Base-by-base conservation (phyloP, 2,113 vertebrate species). In the Ageneiosus marmoratus region DNA sequence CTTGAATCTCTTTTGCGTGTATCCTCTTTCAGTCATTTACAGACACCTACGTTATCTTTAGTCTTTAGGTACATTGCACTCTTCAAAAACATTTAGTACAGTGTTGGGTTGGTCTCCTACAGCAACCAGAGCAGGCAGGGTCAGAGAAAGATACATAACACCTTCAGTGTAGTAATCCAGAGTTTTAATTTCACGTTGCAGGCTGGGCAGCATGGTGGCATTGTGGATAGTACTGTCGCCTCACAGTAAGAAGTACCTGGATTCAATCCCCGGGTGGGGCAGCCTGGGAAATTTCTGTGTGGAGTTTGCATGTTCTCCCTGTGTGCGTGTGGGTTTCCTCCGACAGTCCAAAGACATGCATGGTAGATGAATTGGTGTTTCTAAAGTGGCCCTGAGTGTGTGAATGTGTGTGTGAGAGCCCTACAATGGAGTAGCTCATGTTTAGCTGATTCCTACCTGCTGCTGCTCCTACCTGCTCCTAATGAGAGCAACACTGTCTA, bases 11-110 rank as follows among this genome's bases (percentile, higher is more conserved):
- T 74, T 82, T 85, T 51, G 78, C 62, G 48, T 76, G 24, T 56
- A 73, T 87, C 60, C 72, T 91, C 55, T 86, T 88, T 90, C 89
- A 92, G 90, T 92, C 86, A 92, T 89, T 83, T 86, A 83, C 75
- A 82, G 82, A 80, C 76, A 72, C 85, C 80, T 51, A 69, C 27
- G n/a, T 29, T 48, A 32, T 79, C 72, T 88, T 83, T 65, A 88
- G 76, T 69, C 56, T 29, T 78, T 41, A 65, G 81, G 80, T 77
- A 85, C 82, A 62, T 62, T 73, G 37, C 79, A 60, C 50, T n/a
- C 79, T 69, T 65, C 83, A 87, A 80, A 9, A 56, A 86, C 24
- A 83, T 81, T 60, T 74, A 85, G 87, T 74, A 83, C 67, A 72
- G 80, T 27, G 78, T 63, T 56, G 34, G 55, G 82, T 75, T 18